Evolutionary conservation across 2,113 vertebrate species (phyloP), one percentile per base, ranked within the genome.

Genomic region (Rhadina sibilatrix): DNA sequence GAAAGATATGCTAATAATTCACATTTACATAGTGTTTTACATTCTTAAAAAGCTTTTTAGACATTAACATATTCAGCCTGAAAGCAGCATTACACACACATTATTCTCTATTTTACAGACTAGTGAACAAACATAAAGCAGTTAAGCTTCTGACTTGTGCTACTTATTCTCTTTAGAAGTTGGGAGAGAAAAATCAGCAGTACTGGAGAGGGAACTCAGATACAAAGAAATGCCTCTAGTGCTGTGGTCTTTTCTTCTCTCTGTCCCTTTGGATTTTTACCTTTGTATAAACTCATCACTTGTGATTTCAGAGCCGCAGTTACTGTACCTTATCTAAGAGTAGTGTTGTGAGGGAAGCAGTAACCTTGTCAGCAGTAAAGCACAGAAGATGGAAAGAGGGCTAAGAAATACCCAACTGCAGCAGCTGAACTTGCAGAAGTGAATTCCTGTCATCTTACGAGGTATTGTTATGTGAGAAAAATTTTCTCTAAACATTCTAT

Each of bases 21-120:
- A 44, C 30, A 89, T 93, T 89, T 92, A 81, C 64, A 78, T 49
- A 82, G 50, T 30, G 35, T 5, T 89, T 89, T 85, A 33, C 78
- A 69, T 72, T 82, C 70, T 93, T 87, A 42, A 87, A 94, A 79
- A 83, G 46, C n/a, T 85, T 93, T 88, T 56, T 13, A 69, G n/a
- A 59, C 24, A 66, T 95, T 79, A 87, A 79, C 38, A 70, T 63
- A 83, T 38, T 85, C 50, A 82, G 66, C 35, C 63, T 76, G 65
- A 85, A 95, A 96, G 54, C 54, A 42, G 59, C 18, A 47, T 79
- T 84, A 44, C 40, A 75, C 15, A 60, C 2, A 8, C 4, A 68
- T 30, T 75, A 66, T 65, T 93, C 57, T 66, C 81, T 78, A 6
- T 75, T 94, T 84, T 72, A 79, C 44, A 94, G 78, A 49, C 22